These are phyloP conservation scores for Recurvirostra avosetta DNA, from an alignment of 2,113 vertebrate genomes.

Conservation along the genomic window DNA sequence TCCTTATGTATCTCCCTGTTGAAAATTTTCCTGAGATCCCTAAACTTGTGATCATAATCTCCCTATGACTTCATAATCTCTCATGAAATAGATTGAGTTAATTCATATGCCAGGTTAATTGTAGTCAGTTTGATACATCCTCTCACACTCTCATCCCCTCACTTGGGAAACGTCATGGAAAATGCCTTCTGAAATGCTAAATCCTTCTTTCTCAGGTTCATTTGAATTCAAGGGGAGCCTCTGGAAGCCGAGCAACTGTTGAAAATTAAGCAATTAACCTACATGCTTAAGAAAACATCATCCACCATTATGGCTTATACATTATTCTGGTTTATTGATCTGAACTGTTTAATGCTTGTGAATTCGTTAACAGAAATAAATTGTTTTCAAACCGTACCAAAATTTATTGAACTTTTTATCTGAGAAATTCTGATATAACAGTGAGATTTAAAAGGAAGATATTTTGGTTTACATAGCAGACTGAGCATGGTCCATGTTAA, in stretches of 20 bases:
- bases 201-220: slow-evolving; percentile 13
- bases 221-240: slow-evolving; percentile 36
- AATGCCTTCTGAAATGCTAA: slow-evolving; percentile 45
- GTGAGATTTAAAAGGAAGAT: background rate
- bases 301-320: background rate
- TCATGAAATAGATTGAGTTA: background rate
- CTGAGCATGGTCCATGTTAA: background rate
- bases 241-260: slow-evolving; percentile 20
- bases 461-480: background rate
- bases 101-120: background rate
- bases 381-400: background rate
- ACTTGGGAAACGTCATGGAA: slow-evolving; percentile 4
- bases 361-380: background rate
- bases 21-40: background rate
- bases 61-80: background rate
- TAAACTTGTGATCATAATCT: background rate
- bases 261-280: slow-evolving; percentile 27
- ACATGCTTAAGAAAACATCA: background rate
- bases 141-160: background rate
- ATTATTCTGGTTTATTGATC: background rate
- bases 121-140: background rate
- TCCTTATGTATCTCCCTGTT: background rate
- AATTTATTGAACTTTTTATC: background rate
- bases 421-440: background rate
- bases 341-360: background rate